These are phyloP conservation scores for Botia almorhae DNA, from an alignment of 2,797 vertebrate species.

Conservation along the genomic window DNA sequence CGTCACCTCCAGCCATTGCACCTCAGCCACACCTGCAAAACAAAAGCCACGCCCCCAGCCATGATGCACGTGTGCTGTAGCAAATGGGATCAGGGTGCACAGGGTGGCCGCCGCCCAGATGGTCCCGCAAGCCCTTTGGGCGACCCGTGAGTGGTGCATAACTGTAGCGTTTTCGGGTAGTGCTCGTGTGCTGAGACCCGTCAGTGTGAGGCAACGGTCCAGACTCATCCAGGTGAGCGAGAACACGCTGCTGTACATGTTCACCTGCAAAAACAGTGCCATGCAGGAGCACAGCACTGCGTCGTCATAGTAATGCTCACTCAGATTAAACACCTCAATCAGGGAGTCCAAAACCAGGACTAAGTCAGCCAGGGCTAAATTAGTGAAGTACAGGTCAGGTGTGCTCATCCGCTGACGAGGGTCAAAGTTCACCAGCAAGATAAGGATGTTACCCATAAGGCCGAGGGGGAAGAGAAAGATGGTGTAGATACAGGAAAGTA, in stretches of 20 bases:
- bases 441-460: slow-evolving; percentile 89
- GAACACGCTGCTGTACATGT: slow-evolving; percentile 97
- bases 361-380: slow-evolving; percentile 87
- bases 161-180: slow-evolving; percentile 72
- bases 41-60: slow-evolving; percentile 86
- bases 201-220: slow-evolving; percentile 86
- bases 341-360: slow-evolving; percentile 89
- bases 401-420: slow-evolving; percentile 82
- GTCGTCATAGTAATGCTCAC: slow-evolving; percentile 86
- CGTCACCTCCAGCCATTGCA: slow-evolving; percentile 92
- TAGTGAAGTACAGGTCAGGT: slow-evolving; percentile 90
- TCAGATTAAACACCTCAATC: slow-evolving; percentile 93
- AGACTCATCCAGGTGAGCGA: slow-evolving; percentile 96
- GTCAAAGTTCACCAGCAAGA: slow-evolving; percentile 87
- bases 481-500: slow-evolving; percentile 87
- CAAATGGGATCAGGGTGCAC: slow-evolving; percentile 86
- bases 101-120: slow-evolving; percentile 86
- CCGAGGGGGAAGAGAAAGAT: slow-evolving; percentile 88
- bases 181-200: slow-evolving; percentile 76
- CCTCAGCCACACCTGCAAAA: slow-evolving; percentile 87
- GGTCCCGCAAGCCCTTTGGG: slow-evolving; percentile 77
- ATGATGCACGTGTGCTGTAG: slow-evolving; percentile 82
- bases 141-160: slow-evolving; percentile 75
- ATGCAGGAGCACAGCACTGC: slow-evolving; percentile 89
- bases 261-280: slow-evolving; percentile 91